phyloP scores from a whole-genome alignment of 2,888 invertebrate species.

The Tipula confusa region DNA sequence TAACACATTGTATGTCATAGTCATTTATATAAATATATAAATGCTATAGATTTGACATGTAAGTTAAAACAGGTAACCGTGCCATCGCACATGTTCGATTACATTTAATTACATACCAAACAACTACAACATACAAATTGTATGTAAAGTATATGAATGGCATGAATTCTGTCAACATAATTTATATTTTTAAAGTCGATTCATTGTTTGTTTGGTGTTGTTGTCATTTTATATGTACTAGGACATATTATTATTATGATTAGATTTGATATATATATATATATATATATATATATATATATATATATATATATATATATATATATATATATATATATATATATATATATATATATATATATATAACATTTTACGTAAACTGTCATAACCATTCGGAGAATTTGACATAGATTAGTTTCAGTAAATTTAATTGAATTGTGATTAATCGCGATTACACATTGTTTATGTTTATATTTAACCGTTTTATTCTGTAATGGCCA shows the following conservation, averaged over 20 bases:
- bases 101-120: background rate
- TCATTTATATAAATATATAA: background rate
- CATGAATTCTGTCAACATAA: background rate
- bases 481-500: background rate
- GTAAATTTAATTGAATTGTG: background rate
- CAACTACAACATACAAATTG: background rate
- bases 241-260: background rate
- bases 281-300: background rate
- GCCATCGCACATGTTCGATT: background rate
- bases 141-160: no score
- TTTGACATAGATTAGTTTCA: constrained; percentile 12
- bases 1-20: background rate
- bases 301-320: background rate
- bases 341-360: background rate
- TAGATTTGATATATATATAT: background rate
- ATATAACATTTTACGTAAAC: background rate
- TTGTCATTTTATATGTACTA: background rate
- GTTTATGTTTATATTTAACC: background rate
- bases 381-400: background rate
- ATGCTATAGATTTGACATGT: no score
- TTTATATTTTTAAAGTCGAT: background rate
- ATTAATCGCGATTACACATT: background rate
- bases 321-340: background rate
- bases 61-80: no score
- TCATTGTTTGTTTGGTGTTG: background rate